Evolutionary conservation across 2,797 vertebrate genomes (phyloP).

Genomic region (Poeciliopsis gracilis): DNA sequence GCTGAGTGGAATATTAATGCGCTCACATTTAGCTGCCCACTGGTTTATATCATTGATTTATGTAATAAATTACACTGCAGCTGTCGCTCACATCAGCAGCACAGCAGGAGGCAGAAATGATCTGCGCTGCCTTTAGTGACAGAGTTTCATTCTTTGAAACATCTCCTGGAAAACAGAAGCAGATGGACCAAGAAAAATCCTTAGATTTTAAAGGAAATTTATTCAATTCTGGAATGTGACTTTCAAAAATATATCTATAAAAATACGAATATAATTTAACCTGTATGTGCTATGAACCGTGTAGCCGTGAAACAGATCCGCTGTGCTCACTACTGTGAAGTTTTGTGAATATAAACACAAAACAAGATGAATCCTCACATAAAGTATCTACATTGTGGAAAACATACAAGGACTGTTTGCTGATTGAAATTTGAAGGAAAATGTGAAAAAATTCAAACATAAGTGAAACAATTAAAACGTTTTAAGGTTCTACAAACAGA

Average conservation of each 20-base stretch:
- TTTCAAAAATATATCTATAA: not conserved
- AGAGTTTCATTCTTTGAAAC: conserved; percentile 1
- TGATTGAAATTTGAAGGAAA: not conserved
- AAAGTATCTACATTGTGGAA: not conserved
- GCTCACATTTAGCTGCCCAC: conserved; percentile 17
- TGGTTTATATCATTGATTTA: conserved; percentile 46
- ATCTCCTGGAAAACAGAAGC: not conserved
- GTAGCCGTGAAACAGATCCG: not conserved
- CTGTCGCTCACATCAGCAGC: conserved; percentile 31
- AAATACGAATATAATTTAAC: not conserved
- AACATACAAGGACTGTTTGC: not conserved
- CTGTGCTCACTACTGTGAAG: not conserved
- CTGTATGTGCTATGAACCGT: not conserved
- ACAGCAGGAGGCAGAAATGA: conserved; percentile 5
- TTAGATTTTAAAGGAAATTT: not conserved
- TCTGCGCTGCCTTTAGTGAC: not conserved
- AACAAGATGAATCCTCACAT: not conserved
- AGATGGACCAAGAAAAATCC: not conserved
- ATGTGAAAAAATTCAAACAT: not conserved
- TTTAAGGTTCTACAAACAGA: not conserved
- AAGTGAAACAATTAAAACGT: not conserved
- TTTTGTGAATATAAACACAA: not conserved
- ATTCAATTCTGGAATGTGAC: not conserved
- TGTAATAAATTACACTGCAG: conserved; percentile 33
- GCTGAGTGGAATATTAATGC: conserved; percentile 28